Conservation (phyloP, 2,888 invertebrate species). For the Brenthis hecate region DNA sequence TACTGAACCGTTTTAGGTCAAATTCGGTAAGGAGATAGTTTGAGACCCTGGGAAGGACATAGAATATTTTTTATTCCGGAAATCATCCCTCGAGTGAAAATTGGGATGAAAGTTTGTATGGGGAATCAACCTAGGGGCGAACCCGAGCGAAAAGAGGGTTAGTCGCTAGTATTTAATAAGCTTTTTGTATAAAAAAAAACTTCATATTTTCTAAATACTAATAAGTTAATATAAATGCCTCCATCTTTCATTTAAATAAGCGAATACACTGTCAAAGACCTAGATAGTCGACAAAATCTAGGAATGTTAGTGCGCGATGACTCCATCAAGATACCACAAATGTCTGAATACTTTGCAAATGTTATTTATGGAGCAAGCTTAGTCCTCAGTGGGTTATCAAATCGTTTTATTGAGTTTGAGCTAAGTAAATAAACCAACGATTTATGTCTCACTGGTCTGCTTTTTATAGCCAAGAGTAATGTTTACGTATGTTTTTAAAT, state of each 20-base stretch:
- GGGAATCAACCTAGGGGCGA: too few species aligned
- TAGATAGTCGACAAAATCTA: neutral
- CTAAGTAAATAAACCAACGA: slow-evolving; percentile 21
- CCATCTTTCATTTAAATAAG: neutral
- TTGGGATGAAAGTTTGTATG: too few species aligned
- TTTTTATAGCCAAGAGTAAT: slow-evolving; percentile 2
- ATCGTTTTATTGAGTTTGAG: slow-evolving; percentile 46
- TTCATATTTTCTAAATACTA: too few species aligned
- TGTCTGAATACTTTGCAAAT: slow-evolving; percentile 27
- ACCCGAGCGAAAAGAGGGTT: too few species aligned
- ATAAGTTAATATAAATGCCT: too few species aligned
- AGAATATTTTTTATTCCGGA: too few species aligned
- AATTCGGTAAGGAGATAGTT: too few species aligned
- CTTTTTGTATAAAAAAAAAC: too few species aligned
- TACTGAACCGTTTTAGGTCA: too few species aligned
- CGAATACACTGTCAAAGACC: neutral
- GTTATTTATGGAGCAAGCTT: slow-evolving; percentile 45
- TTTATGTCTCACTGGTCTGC: slow-evolving; percentile 13
- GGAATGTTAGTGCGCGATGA: neutral
- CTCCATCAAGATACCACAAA: slow-evolving; percentile 46
- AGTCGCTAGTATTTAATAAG: too few species aligned
- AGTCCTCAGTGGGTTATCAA: slow-evolving; percentile 44
- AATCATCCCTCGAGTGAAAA: too few species aligned
- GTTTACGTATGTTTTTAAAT: neutral
- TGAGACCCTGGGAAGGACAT: too few species aligned